Base-by-base conservation (phyloP, 2,888 invertebrate genomes). In the Lissonota sp. region DNA sequence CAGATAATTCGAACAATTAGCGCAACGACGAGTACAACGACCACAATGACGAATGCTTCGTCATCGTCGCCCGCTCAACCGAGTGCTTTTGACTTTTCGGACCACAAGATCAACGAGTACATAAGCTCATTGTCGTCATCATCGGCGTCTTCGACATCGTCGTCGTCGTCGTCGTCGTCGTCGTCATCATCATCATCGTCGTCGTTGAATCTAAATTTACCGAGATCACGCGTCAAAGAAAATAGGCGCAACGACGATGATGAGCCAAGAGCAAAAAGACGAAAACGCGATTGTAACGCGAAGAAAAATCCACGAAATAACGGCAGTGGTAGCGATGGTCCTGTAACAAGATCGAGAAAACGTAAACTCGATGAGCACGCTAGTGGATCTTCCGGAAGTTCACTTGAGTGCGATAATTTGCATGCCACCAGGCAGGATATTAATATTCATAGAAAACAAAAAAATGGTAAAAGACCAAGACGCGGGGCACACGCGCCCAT, bases 41-140 rank as follows among this genome's bases (percentile, higher is more conserved):
- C 55, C 16, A 80, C 84, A 0, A 85, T 67, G 16, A 78, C 84
- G 0, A 83, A 84, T 44, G 75, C 74, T 73, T 83, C 86, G 14
- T 89, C 89, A 12, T 87, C 88, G 39, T 90, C 91, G 0, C 90
- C 89, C 0, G 90, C 89, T 0, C 91, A 90, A 44, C 88, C 90
- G 0, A 91, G 86, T 72, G 93, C 93, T 46, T 94, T 93, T 85
- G 93, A 93, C 83, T 94, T 93, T 77, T 90, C 92, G 16, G 93
- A 93, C 79, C 92, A 93, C 10, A 91, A 93, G 75, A 93, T 94
- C 26, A 93, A 92, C 82, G 93, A 94, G 79, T 94, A 94, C 84
- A 89, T 94, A 10, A 93, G 93, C 42, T 93, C 93, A 40, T 86
- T 94, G 58, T 93, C 93, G 5, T 93, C 93, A 7, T 92, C 92